Conservation (phyloP, 2,797 vertebrate genomes). For the Podarcis siculus region DNA sequence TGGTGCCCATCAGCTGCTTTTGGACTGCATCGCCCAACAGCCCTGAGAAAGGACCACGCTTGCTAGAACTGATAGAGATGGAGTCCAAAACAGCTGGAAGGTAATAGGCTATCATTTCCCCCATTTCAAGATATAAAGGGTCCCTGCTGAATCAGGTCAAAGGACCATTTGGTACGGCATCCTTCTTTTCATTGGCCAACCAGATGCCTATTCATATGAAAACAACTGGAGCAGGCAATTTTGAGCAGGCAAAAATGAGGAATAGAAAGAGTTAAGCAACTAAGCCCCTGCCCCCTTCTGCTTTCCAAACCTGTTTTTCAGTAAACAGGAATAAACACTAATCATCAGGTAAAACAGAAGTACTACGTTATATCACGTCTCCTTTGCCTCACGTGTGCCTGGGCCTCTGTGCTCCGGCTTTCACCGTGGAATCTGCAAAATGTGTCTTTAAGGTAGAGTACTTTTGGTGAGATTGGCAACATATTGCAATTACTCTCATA, state of each 20-base stretch:
- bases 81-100: too few species aligned
- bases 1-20: too few species aligned
- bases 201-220: not conserved
- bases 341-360: not conserved
- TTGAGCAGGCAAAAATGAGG: not conserved
- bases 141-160: too few species aligned
- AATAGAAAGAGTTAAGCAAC: not conserved
- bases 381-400: not conserved
- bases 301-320: not conserved
- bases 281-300: not conserved
- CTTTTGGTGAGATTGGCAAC: not conserved
- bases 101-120: too few species aligned
- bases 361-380: not conserved
- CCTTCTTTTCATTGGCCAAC: too few species aligned
- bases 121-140: too few species aligned
- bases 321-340: not conserved
- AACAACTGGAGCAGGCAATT: not conserved
- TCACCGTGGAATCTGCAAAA: not conserved
- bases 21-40: too few species aligned
- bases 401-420: not conserved
- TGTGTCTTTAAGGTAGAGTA: not conserved
- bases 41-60: too few species aligned
- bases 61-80: too few species aligned
- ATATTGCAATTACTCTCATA: slow-evolving; percentile 20
- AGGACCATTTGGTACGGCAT: too few species aligned